phyloP scores from a whole-genome alignment of 2,113 vertebrate species.

The Charadrius vociferus region DNA sequence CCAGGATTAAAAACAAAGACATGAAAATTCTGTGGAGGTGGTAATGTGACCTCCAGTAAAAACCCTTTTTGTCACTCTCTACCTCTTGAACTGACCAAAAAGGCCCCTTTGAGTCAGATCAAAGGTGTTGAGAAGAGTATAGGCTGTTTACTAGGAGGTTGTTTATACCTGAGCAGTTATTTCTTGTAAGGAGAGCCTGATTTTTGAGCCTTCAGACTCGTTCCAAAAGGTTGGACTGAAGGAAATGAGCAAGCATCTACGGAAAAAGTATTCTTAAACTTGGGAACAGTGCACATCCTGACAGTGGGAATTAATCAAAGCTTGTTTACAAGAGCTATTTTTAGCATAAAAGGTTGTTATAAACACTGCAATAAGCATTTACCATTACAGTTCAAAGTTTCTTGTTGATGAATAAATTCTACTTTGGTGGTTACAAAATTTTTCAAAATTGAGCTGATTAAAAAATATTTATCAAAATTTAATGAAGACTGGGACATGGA shows the following conservation, averaged over 20 bases:
- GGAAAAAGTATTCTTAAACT: slow-evolving; percentile 77
- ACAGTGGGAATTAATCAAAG: slow-evolving; percentile 81
- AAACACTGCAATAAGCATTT: slow-evolving; percentile 37
- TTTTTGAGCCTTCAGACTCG: slow-evolving; percentile 8
- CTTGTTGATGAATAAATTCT: slow-evolving; percentile 8
- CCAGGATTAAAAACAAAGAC: background rate
- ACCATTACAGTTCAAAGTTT: slow-evolving; percentile 17
- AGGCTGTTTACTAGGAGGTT: background rate
- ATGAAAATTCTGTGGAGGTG: background rate
- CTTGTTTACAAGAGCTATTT: slow-evolving; percentile 80
- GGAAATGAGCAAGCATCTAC: slow-evolving; percentile 76
- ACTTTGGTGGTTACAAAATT: background rate
- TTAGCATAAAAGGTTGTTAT: slow-evolving; percentile 77
- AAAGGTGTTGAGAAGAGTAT: background rate
- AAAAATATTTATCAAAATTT: background rate
- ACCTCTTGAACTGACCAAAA: background rate
- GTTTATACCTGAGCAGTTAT: slow-evolving; percentile 21
- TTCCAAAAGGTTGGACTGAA: slow-evolving; percentile 66
- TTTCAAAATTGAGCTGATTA: background rate
- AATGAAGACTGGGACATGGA: background rate
- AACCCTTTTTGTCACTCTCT: background rate
- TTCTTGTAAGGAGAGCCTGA: slow-evolving; percentile 19
- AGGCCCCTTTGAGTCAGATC: background rate
- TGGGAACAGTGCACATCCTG: slow-evolving; percentile 77
- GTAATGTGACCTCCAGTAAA: background rate